Evolutionary conservation across 2,888 invertebrate species (phyloP).

Genomic region (Achlya flavicornis): DNA sequence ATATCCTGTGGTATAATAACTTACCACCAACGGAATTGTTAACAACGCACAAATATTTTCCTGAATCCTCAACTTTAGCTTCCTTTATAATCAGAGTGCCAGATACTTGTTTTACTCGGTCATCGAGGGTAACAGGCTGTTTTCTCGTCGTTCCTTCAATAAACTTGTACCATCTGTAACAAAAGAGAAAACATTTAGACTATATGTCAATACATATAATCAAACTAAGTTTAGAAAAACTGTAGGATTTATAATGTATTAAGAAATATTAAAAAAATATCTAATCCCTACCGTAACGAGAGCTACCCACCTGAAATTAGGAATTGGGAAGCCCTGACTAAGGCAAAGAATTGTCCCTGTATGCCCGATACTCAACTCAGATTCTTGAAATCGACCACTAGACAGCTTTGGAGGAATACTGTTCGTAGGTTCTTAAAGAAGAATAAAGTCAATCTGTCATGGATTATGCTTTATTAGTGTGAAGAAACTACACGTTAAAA

Average conservation of each 20-base stretch:
- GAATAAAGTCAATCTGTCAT: slow-evolving; percentile 45
- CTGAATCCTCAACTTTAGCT: slow-evolving; percentile 95
- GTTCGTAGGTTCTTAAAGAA: slow-evolving; percentile 86
- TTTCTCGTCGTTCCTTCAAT: slow-evolving; percentile 93
- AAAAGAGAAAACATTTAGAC: slow-evolving; percentile 72
- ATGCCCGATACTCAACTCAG: slow-evolving; percentile 58
- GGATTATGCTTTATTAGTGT: slow-evolving; percentile 30
- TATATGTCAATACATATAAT: slow-evolving; percentile 12
- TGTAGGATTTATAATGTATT: too few relatives aligned
- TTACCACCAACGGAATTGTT: slow-evolving; percentile 95
- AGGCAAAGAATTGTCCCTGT: slow-evolving; percentile 85
- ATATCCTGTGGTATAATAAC: slow-evolving; percentile 23
- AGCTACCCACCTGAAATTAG: slow-evolving; percentile 87
- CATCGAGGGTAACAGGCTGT: slow-evolving; percentile 94
- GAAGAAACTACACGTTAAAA: slow-evolving; percentile 24
- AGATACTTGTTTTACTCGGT: slow-evolving; percentile 95
- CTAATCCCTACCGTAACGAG: slow-evolving; percentile 20
- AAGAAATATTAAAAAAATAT: neutral
- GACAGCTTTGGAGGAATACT: slow-evolving; percentile 86
- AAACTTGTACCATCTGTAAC: slow-evolving; percentile 97
- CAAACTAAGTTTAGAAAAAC: too few relatives aligned
- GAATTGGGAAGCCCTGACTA: slow-evolving; percentile 90
- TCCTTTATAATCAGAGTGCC: slow-evolving; percentile 96
- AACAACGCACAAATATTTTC: slow-evolving; percentile 96
- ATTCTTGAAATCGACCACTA: slow-evolving; percentile 82